Evolutionary conservation across 2,797 vertebrate species (phyloP).

Genomic region (Rhinella marina): DNA sequence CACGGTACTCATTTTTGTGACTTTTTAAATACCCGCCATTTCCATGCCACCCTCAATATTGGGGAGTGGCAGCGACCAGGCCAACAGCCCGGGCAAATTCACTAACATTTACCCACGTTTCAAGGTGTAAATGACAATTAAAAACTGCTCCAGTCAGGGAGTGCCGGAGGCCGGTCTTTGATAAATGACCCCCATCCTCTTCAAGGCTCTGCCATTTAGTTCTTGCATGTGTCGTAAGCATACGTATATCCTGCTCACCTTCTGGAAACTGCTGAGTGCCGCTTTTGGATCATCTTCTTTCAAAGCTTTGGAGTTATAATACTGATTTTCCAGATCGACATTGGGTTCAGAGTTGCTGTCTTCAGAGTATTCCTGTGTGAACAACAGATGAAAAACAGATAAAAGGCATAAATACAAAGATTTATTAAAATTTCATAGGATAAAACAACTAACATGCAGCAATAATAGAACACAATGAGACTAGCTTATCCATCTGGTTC

Average conservation of each 20-base stretch:
- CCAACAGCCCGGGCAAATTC: too few species aligned
- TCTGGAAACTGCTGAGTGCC: conserved; percentile 91
- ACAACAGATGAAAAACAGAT: not conserved
- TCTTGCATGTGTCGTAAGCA: too few species aligned
- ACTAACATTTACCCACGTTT: too few species aligned
- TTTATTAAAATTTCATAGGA: not conserved
- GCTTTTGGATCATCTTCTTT: conserved; percentile 94
- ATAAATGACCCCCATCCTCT: too few species aligned
- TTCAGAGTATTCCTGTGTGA: conserved; percentile 88
- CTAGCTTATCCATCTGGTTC: not conserved
- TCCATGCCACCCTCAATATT: too few species aligned
- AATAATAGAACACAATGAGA: not conserved
- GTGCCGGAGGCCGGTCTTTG: too few species aligned
- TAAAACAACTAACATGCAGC: not conserved
- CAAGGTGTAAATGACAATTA: too few species aligned
- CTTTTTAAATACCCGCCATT: too few species aligned
- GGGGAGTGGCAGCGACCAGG: too few species aligned
- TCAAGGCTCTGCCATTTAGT: too few species aligned
- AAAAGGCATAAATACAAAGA: not conserved
- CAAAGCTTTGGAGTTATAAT: conserved; percentile 94
- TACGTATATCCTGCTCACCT: conserved; percentile 70
- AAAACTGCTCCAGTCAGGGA: too few species aligned
- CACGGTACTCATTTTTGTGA: too few species aligned
- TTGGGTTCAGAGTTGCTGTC: conserved; percentile 93
- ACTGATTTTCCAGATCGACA: conserved; percentile 93